These are phyloP conservation scores for Leptosomus discolor DNA, from an alignment of 2,113 vertebrate genomes.

Conservation along the genomic window DNA sequence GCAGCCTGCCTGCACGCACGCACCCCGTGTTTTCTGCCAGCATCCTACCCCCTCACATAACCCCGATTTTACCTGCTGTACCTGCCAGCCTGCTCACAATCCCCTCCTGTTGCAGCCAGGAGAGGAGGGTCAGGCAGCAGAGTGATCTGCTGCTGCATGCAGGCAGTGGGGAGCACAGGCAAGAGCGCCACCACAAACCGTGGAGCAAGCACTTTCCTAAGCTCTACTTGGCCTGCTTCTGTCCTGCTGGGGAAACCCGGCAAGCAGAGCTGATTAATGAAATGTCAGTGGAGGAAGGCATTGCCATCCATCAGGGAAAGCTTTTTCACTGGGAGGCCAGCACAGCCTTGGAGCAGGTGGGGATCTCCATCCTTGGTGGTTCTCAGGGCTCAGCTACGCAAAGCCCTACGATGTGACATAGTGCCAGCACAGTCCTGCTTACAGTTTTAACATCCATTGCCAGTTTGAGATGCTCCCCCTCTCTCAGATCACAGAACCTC, in stretches of 20 bases:
- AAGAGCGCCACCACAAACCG: rapidly evolving
- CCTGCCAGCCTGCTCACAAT: not conserved
- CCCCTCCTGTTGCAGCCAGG: not conserved
- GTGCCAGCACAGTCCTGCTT: rapidly evolving
- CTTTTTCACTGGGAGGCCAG: not conserved
- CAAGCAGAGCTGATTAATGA: not conserved
- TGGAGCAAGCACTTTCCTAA: not conserved
- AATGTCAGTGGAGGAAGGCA: not conserved
- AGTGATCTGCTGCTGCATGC: not conserved
- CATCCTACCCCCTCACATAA: not conserved
- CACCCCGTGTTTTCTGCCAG: not conserved
- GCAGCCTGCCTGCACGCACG: not conserved
- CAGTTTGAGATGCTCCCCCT: not conserved
- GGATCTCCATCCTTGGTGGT: not conserved
- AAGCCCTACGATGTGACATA: not conserved
- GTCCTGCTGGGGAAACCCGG: not conserved
- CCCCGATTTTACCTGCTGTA: not conserved
- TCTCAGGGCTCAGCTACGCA: not conserved
- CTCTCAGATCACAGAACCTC: not conserved
- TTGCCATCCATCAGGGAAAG: not conserved
- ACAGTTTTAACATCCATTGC: not conserved
- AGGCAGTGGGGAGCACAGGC: not conserved
- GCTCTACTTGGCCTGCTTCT: not conserved
- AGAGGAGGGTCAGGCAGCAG: rapidly evolving
- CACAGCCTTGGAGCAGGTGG: not conserved